These are phyloP conservation scores for Chrysogorgia sp. DNA, from an alignment of 92 coral and sea anemone genomes.

Conservation along the genomic window DNA sequence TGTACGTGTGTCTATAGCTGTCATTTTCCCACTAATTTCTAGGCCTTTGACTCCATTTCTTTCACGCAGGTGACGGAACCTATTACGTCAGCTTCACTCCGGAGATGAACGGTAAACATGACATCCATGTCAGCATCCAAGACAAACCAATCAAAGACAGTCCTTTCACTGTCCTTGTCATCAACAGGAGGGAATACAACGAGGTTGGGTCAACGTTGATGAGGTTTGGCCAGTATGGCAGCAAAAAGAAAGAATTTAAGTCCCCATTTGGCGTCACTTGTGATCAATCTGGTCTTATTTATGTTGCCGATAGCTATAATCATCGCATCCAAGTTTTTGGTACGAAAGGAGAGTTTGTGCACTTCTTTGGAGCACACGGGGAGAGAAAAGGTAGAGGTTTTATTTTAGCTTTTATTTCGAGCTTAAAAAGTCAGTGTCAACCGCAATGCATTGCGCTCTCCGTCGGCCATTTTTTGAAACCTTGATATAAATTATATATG, in stretches of 20 bases:
- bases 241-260: constrained; percentile 96
- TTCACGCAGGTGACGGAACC: constrained; percentile 81
- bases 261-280: constrained; percentile 95
- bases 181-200: constrained; percentile 95
- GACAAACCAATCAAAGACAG: constrained; percentile 98
- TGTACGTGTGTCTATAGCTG: too few relatives aligned
- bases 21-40: too few relatives aligned
- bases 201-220: constrained; percentile 95
- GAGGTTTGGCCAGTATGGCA: constrained; percentile 95
- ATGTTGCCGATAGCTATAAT: constrained; percentile 96
- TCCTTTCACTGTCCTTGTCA: constrained; percentile 90
- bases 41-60: background rate
- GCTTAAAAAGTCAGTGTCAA: background rate
- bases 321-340: constrained; percentile 95
- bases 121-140: constrained; percentile 78
- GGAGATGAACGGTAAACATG: constrained; percentile 90
- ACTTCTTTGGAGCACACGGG: constrained; percentile 92
- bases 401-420: background rate
- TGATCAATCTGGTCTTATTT: constrained; percentile 81
- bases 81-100: constrained; percentile 86
- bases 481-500: too few relatives aligned
- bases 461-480: too few relatives aligned
- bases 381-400: constrained; percentile 69
- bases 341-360: constrained; percentile 81
- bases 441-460: too few relatives aligned